phyloP scores from a whole-genome alignment of 2,797 vertebrate species.

The Microctenopoma steveboyesi region DNA sequence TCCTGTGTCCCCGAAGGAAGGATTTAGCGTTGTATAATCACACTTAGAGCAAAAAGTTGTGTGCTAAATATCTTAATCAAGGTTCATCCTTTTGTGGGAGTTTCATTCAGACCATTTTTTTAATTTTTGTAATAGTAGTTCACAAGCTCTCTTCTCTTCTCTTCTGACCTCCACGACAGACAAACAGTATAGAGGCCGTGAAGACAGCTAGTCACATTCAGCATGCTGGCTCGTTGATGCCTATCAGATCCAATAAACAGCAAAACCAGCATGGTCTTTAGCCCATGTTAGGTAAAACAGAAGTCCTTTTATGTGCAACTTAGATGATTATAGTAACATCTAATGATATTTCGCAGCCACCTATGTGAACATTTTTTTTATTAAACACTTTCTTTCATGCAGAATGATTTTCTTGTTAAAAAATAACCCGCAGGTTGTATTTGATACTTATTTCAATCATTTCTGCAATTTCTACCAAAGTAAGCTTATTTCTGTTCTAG shows the following conservation, averaged over 20 bases:
- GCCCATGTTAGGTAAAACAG: no score
- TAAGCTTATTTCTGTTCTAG: neutral
- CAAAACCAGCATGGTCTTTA: slow-evolving; percentile 1
- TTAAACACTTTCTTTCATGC: neutral
- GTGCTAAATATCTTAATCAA: slow-evolving; percentile 41
- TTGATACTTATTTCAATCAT: neutral
- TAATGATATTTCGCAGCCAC: neutral
- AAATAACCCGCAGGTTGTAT: neutral
- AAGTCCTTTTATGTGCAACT: neutral
- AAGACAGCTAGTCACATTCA: slow-evolving; percentile 18
- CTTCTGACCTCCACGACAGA: slow-evolving; percentile 4
- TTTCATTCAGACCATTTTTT: neutral
- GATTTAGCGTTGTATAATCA: slow-evolving; percentile 50
- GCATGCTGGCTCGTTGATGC: slow-evolving; percentile 1
- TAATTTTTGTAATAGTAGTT: neutral
- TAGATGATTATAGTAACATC: neutral
- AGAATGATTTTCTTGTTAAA: neutral
- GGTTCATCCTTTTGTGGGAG: slow-evolving; percentile 36
- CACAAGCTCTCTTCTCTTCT: neutral
- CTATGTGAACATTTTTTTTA: neutral
- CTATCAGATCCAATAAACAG: slow-evolving; percentile 11
- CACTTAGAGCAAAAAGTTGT: slow-evolving; percentile 22
- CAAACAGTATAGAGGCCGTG: slow-evolving; percentile 1
- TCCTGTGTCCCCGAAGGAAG: slow-evolving; percentile 18
- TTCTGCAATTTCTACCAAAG: neutral